A percentile compares a stretch with the other conserved stretches of the same genome.
phyloP scores from a whole-genome alignment of 2,113 vertebrate genomes.

The Pseudorhombus dupliciocellatus region DNA sequence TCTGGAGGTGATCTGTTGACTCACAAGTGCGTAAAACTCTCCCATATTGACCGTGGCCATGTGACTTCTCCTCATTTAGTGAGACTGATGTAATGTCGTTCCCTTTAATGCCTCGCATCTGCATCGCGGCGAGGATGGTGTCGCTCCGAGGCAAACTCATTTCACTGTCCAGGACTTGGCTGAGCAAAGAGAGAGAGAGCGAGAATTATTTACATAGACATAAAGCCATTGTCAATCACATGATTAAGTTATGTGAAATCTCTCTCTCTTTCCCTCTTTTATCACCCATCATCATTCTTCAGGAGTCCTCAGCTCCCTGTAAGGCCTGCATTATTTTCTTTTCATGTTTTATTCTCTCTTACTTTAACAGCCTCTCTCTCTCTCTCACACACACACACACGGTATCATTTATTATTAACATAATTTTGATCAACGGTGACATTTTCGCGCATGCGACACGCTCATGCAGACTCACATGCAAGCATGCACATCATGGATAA shows the following conservation, averaged over 20 bases:
- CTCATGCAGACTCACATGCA: slow-evolving; percentile 26
- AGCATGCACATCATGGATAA: slow-evolving; percentile 42
- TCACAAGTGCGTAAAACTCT: neutral
- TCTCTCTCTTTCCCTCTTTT: slow-evolving; percentile 1
- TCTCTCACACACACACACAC: slow-evolving; percentile 4
- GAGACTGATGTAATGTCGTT: slow-evolving; percentile 13
- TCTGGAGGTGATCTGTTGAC: neutral
- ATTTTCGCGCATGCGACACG: slow-evolving; percentile 40
- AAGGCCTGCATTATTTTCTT: neutral
- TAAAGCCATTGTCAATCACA: slow-evolving; percentile 46
- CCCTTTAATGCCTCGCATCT: slow-evolving; percentile 31
- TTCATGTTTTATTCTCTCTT: neutral
- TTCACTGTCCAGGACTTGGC: slow-evolving; percentile 26
- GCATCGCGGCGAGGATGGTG: neutral
- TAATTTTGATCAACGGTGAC: slow-evolving; percentile 57
- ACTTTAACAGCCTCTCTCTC: slow-evolving; percentile 7
- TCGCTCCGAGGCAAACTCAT: slow-evolving; percentile 44
- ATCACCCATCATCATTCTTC: slow-evolving; percentile 24
- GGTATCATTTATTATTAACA: slow-evolving; percentile 63
- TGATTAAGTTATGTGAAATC: slow-evolving; percentile 53
- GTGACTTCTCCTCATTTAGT: slow-evolving; percentile 24
- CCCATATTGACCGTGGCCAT: neutral
- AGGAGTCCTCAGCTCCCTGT: slow-evolving; percentile 19
- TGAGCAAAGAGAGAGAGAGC: slow-evolving; percentile 28
- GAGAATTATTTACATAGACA: slow-evolving; percentile 53